Base-by-base conservation (phyloP, 2,888 invertebrate genomes). In the Scaptomyza caliginosa region DNA sequence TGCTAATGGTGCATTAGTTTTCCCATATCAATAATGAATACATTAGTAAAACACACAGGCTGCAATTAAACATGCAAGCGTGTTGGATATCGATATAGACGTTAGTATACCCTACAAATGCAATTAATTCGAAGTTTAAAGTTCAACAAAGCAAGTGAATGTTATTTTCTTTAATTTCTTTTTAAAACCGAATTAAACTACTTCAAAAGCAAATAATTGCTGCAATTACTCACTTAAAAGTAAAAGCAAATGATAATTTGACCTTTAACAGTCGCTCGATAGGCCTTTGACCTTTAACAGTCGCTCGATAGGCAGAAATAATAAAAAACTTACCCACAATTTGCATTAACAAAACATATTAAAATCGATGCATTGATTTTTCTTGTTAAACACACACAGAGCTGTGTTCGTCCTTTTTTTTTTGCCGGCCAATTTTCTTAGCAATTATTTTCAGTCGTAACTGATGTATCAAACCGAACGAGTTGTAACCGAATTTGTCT, bases 401-500 rank as follows among this genome's bases (percentile, higher is more conserved):
- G 28, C 16, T 28, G 16, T 28, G 36, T 17, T 17, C 11, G 13
- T 5, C 10, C 19, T 24, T 50, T 16, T 36, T 24, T 24, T 50
- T 16, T 36, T 24, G 19, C 13, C 50, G 49, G 21, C 24, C 50
- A 43, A 30, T 46, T 63, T 51, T 68, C 45, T 19, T 2, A 24
- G 17, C 16, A 5, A 28, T 19, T 10, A 32, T 50, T 39, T 57
- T 71, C 50, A 76, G 73, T 76, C 46, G 63, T 59, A 23, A 39
- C 74, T 62, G 60, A 81, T 81, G 81, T 51, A 65, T 67, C 86
- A 88, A 57, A 91, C 91, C 49, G 74, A 86, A 51, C 88, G 88
- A 64, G 90, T 91, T 86, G 91, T 91, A 77, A 90, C 91, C 77
- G 90, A 91, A 83, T 91, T 91, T 84, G 91, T 91, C 64, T 91